A percentile compares a stretch with the other conserved stretches of the same genome.
Conservation (phyloP, 2,797 vertebrate genomes). For the Myoxocephalus aenaeus region DNA sequence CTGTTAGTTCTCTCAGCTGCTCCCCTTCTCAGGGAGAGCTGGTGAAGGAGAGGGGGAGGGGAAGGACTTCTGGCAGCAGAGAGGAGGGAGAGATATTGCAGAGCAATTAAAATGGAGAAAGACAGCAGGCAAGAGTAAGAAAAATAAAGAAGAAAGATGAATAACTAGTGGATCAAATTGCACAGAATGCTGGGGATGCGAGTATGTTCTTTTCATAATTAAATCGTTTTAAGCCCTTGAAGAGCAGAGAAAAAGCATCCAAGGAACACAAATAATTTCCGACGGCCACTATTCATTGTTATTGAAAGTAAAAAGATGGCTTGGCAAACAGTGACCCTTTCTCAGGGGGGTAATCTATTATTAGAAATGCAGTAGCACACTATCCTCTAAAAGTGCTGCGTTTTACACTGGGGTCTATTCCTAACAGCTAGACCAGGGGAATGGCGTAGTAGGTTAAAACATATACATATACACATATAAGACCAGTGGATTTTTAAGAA, state of each 20-base stretch:
- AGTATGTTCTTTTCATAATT: not conserved
- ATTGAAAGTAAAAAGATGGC: not conserved
- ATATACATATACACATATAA: not conserved
- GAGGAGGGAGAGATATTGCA: constrained; percentile 21
- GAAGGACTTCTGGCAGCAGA: constrained; percentile 41
- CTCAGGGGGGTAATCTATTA: not conserved
- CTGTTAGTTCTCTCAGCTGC: constrained; percentile 77
- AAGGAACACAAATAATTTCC: not conserved
- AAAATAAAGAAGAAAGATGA: not conserved
- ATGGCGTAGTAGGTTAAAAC: fast-evolving
- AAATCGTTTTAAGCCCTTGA: not conserved
- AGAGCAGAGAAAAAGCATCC: not conserved
- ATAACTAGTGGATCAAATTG: not conserved
- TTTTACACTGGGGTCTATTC: not conserved
- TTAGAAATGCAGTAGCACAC: constrained; percentile 7
- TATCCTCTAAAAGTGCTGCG: constrained; percentile 4
- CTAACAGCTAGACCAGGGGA: not conserved
- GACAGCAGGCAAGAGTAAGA: not conserved
- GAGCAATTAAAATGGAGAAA: not conserved
- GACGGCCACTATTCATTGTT: not conserved
- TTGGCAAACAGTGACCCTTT: not conserved
- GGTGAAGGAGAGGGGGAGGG: constrained; percentile 62
- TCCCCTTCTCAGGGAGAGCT: constrained; percentile 61
- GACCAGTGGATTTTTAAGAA: not conserved
- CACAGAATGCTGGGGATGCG: not conserved